phyloP scores from a whole-genome alignment of 2,113 vertebrate genomes.

The Erythrocebus patas region DNA sequence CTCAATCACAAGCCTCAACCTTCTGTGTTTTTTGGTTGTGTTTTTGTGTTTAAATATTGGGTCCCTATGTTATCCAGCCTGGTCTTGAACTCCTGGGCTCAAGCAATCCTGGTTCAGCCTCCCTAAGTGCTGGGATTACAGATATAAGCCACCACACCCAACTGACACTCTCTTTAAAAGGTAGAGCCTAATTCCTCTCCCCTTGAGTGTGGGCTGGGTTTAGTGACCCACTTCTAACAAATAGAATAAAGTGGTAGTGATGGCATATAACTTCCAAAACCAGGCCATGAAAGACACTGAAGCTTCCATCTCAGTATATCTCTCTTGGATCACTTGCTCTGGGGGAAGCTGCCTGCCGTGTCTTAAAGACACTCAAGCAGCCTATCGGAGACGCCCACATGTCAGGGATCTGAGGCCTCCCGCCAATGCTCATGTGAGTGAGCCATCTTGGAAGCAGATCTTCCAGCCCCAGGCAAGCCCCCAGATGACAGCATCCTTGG shows the following conservation, averaged over 20 bases:
- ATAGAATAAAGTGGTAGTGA: not conserved
- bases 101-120: too few relatives aligned
- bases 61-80: too few relatives aligned
- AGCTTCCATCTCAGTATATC: not conserved
- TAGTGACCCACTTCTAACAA: slow-evolving; percentile 1
- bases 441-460: not conserved
- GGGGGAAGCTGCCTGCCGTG: not conserved
- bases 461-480: not conserved
- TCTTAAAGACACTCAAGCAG: not conserved
- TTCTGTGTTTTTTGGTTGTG: too few relatives aligned
- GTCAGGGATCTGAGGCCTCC: not conserved
- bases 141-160: too few relatives aligned
- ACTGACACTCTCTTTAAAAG: not conserved
- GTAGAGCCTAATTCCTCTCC: not conserved
- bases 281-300: not conserved
- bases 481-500: not conserved
- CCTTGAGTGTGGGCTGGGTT: not conserved
- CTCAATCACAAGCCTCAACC: too few relatives aligned
- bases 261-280: not conserved
- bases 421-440: not conserved
- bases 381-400: not conserved
- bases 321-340: not conserved
- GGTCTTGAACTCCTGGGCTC: too few relatives aligned
- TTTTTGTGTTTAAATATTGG: too few relatives aligned
- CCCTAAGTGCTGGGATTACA: too few relatives aligned